A percentile compares a stretch with the other conserved stretches of the same genome.
Conservation (phyloP, 1,140 invertebrate genomes). For the Pissodes strobi region DNA sequence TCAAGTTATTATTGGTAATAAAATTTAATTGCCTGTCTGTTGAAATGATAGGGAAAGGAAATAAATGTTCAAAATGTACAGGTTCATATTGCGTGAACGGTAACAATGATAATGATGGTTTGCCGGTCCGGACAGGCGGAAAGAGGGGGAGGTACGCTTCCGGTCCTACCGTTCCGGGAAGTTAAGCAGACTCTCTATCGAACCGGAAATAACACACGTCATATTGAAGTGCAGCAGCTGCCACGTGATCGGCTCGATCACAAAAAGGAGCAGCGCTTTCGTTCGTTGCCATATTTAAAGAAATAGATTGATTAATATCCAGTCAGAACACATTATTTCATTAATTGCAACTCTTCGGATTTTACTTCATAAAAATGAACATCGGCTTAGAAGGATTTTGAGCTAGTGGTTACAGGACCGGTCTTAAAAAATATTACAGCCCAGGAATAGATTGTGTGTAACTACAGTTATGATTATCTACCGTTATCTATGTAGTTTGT, state of each 20-base stretch:
- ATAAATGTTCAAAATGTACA: conserved; percentile 23
- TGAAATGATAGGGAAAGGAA: conserved; percentile 12
- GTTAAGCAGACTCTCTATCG: conserved; percentile 17
- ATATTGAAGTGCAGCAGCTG: conserved; percentile 24
- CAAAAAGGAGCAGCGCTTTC: background rate
- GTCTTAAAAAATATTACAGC: too few relatives aligned
- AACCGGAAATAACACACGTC: conserved; percentile 33
- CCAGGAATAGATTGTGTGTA: too few relatives aligned
- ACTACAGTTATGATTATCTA: too few relatives aligned
- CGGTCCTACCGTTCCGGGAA: conserved; percentile 13
- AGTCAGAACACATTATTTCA: too few relatives aligned
- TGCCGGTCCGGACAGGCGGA: conserved; percentile 25
- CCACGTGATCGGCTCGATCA: conserved; percentile 16
- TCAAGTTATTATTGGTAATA: too few relatives aligned
- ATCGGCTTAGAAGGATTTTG: too few relatives aligned
- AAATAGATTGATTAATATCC: too few relatives aligned
- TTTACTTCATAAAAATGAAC: too few relatives aligned
- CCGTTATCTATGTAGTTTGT: too few relatives aligned
- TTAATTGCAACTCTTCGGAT: too few relatives aligned
- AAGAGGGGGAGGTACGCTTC: conserved; percentile 4
- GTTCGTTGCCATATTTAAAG: too few relatives aligned
- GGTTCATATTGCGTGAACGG: conserved; percentile 21
- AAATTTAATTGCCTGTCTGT: conserved; percentile 15
- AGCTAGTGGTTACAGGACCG: too few relatives aligned
- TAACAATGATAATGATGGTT: conserved; percentile 29